These are phyloP conservation scores for Lerista edwardsae DNA, from an alignment of 2,797 vertebrate species.

Conservation along the genomic window DNA sequence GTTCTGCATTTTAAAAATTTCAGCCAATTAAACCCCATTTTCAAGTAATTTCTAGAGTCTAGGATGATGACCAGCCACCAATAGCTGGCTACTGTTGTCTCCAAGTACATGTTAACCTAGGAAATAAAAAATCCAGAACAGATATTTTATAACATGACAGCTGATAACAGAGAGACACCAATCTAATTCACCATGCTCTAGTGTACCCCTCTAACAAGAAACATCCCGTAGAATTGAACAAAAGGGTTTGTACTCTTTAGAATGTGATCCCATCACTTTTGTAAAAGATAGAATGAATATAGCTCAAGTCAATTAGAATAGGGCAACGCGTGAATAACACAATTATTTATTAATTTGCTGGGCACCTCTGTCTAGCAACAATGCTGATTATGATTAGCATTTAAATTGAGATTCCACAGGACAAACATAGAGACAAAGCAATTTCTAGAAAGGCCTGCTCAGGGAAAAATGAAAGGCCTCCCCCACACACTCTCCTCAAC, in stretches of 20 bases:
- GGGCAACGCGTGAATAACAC: background rate
- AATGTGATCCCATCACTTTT: background rate
- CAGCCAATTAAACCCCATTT: background rate
- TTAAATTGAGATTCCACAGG: background rate
- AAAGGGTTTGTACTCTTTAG: background rate
- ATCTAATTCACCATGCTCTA: background rate
- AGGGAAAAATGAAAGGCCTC: background rate
- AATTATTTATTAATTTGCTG: background rate
- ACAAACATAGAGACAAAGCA: background rate
- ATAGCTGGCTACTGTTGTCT: background rate
- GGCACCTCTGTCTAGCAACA: background rate
- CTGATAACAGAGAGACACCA: background rate
- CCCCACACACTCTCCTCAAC: background rate
- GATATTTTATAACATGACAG: background rate
- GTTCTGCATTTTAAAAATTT: background rate
- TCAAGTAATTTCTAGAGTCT: background rate
- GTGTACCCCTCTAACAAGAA: background rate
- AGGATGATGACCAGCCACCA: background rate
- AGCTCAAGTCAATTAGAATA: no score
- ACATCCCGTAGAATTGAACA: background rate
- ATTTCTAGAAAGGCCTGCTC: background rate
- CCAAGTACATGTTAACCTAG: background rate
- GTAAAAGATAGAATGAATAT: no score
- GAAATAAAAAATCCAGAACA: background rate
- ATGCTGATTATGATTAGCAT: background rate